Percentiles rank a stretch among this genome's conserved stretches.
Conservation (phyloP, 2,797 vertebrate species). For the Trichosurus vulpecula region DNA sequence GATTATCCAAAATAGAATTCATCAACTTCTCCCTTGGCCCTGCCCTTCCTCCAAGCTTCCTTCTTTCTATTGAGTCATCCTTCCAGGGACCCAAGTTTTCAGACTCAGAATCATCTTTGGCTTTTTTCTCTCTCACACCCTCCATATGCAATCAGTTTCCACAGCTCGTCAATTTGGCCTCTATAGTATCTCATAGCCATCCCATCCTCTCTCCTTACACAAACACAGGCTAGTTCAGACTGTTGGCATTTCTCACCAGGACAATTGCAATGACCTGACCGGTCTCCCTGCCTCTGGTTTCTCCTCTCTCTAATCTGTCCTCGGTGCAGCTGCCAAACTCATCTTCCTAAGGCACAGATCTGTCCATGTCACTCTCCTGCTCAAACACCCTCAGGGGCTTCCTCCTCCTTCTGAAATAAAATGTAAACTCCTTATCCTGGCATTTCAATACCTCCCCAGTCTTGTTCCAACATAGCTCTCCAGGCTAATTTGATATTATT, state of each 20-base stretch:
- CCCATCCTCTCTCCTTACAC: background rate
- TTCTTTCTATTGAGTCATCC: background rate
- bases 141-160: background rate
- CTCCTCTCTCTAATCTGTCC: background rate
- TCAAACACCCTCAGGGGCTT: background rate
- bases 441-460: background rate
- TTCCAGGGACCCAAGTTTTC: background rate
- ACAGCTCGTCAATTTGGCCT: background rate
- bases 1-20: background rate
- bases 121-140: background rate
- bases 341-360: background rate
- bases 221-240: background rate
- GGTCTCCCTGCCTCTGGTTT: background rate
- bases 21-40: background rate
- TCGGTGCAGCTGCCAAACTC: background rate
- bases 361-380: background rate
- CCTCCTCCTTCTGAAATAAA: background rate
- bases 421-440: background rate
- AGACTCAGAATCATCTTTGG: background rate
- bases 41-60: background rate
- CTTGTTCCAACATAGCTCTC: background rate
- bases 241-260: background rate
- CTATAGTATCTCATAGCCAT: background rate
- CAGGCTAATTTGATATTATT: background rate
- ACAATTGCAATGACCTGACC: background rate